Evolutionary conservation across 2,888 invertebrate species (phyloP), one percentile per base, ranked within the genome.

Genomic region (Tachina lurida): DNA sequence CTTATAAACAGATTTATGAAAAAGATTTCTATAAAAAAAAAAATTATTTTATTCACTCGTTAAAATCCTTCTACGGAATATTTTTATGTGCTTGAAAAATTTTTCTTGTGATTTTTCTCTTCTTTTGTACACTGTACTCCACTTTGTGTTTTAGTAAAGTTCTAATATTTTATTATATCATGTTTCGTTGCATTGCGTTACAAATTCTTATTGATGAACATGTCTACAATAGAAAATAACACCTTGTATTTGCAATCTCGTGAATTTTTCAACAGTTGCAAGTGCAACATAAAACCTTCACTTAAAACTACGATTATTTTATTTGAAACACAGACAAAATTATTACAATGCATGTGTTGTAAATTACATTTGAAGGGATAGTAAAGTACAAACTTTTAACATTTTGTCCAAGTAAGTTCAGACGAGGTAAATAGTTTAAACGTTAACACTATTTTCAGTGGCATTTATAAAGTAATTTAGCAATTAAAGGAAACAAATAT

Each of bases 121-220:
- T n/a, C 15, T 22, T 60, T 47, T 31, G 0, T 12, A 10, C 67
- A 65, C 70, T 80, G 68, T 75, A 22, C 5, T 43, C 10, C 9
- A 31, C 58, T 43, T 49, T 10, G 65, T 65, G 15, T 81, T 47
- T 81, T 58, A 52, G 67, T 74, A 22, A 74, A 60, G 60, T 67
- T 73, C 43, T 43, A 80, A 67, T 60, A 74, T 41, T 67, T 39
- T 58, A 41, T 70, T 15, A 43, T 67, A 17, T 67, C 74, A 75
- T 67, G 67, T 68, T 73, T 68, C 39, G 70, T 65, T 63, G 63
- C 75, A 67, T 63, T 63, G 43, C 47, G 54, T 78, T 76, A 74
- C 80, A 84, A 74, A 84, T 80, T 77, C 81, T 41, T 65, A 77
- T 84, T 47, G 84, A 79, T 86, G 71, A 78, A 60, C 43, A 70